A percentile compares a stretch with the other conserved stretches of the same genome.
Conservation (phyloP, 2,888 invertebrate genomes). For the Hydrotaea diabolus region DNA sequence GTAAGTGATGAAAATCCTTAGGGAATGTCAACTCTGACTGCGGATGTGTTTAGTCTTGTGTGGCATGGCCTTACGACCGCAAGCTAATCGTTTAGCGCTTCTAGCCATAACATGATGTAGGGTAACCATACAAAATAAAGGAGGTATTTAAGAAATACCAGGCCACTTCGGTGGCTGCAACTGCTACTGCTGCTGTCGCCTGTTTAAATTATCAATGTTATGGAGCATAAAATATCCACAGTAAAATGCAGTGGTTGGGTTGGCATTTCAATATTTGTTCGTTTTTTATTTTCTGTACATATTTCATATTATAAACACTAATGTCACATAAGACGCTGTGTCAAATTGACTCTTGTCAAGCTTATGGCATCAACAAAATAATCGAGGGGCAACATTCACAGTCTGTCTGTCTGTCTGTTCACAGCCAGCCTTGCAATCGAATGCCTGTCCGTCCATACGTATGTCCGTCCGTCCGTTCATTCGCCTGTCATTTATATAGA, state of each 20-base stretch:
- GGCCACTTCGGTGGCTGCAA: background rate
- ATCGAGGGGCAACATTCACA: constrained; percentile 41
- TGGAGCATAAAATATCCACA: background rate
- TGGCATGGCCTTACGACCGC: background rate
- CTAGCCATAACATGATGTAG: background rate
- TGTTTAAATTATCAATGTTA: constrained; percentile 39
- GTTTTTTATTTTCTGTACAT: background rate
- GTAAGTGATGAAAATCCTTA: too few relatives aligned
- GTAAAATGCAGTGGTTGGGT: background rate
- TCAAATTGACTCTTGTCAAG: constrained; percentile 67
- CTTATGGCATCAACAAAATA: constrained; percentile 63
- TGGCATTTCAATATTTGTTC: background rate
- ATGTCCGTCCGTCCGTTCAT: background rate
- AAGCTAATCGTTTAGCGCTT: background rate
- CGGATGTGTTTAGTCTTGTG: too few relatives aligned
- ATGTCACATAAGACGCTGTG: constrained; percentile 67
- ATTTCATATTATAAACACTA: constrained; percentile 59
- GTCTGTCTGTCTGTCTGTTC: constrained; percentile 9
- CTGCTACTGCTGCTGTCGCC: constrained; percentile 1
- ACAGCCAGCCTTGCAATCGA: constrained; percentile 41
- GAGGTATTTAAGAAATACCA: background rate
- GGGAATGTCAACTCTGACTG: too few relatives aligned
- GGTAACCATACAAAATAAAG: background rate
- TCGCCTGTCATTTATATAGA: constrained; percentile 56
- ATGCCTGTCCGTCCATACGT: background rate